phyloP scores from a whole-genome alignment of 2,888 invertebrate genomes.

The Epistrophella euchroma region DNA sequence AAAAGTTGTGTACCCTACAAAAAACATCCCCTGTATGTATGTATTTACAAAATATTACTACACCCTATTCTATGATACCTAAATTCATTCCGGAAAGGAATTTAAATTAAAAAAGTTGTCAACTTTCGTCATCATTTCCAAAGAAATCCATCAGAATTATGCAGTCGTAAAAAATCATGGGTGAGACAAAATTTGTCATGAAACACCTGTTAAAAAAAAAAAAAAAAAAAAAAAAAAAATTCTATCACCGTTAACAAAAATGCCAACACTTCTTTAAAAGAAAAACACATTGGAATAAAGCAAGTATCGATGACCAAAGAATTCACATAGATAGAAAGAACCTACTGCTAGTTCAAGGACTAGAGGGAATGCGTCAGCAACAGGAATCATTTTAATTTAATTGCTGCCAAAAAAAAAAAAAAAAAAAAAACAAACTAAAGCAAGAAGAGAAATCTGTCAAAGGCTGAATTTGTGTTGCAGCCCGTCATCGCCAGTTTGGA shows the following conservation, averaged over 20 bases:
- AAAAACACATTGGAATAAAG: neutral
- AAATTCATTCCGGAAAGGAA: constrained; percentile 23
- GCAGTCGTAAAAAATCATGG: neutral
- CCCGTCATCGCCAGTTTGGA: neutral
- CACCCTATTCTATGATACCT: neutral
- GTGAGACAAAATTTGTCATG: neutral
- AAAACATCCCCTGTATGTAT: neutral
- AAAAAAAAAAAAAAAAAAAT: neutral
- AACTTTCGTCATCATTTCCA: constrained; percentile 12
- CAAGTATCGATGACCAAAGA: neutral
- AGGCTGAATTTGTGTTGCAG: constrained; percentile 5
- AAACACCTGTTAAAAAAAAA: constrained; percentile 1
- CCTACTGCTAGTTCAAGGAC: neutral
- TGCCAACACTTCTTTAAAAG: constrained; percentile 6
- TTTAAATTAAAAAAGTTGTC: constrained; percentile 45
- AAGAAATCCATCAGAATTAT: constrained; percentile 3
- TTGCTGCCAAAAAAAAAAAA: neutral
- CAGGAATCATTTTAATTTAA: constrained; percentile 25
- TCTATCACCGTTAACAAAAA: neutral
- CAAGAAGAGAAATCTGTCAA: constrained; percentile 6
- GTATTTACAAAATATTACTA: neutral
- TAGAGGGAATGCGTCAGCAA: constrained; percentile 6
- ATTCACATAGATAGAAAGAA: neutral
- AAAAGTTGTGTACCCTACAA: neutral
- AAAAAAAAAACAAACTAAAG: neutral